Evolutionary conservation across 1,140 invertebrate species (phyloP).

Genomic region (Pseudomyrmex pallidus): DNA sequence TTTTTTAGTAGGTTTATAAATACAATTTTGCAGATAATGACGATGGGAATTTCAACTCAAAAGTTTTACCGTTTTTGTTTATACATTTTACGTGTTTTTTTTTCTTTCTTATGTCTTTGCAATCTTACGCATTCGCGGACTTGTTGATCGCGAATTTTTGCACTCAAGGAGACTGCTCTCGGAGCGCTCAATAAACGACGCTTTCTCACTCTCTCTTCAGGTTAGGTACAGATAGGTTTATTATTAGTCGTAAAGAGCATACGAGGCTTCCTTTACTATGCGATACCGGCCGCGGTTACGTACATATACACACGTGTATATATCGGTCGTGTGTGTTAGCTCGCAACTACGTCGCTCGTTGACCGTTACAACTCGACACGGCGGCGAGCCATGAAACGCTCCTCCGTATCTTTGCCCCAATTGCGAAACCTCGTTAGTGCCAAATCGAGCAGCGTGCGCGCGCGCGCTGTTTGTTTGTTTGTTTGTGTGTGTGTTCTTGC

Average conservation of each 20-base stretch:
- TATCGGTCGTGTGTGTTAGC: slow-evolving; percentile 48
- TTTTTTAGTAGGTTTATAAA: no score
- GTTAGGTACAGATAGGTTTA: slow-evolving; percentile 37
- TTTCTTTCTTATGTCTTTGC: no score
- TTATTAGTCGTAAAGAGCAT: slow-evolving; percentile 50
- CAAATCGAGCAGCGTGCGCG: slow-evolving; percentile 10
- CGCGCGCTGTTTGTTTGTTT: neutral
- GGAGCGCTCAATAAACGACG: no score
- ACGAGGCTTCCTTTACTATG: slow-evolving; percentile 39
- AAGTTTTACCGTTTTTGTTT: no score
- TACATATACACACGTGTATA: no score
- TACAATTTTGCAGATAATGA: no score
- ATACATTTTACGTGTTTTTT: no score
- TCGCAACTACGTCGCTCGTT: slow-evolving; percentile 32
- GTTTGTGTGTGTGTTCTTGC: no score
- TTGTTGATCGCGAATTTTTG: no score
- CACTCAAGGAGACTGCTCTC: no score
- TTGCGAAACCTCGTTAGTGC: slow-evolving; percentile 42
- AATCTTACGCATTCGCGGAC: no score
- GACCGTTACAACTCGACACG: slow-evolving; percentile 39
- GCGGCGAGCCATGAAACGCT: slow-evolving; percentile 43
- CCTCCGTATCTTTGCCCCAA: slow-evolving; percentile 26
- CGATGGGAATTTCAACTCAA: no score
- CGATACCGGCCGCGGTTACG: neutral
- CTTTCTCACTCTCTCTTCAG: neutral